Base-by-base conservation (phyloP, 2,888 invertebrate species). In the Adelognathus sp. region DNA sequence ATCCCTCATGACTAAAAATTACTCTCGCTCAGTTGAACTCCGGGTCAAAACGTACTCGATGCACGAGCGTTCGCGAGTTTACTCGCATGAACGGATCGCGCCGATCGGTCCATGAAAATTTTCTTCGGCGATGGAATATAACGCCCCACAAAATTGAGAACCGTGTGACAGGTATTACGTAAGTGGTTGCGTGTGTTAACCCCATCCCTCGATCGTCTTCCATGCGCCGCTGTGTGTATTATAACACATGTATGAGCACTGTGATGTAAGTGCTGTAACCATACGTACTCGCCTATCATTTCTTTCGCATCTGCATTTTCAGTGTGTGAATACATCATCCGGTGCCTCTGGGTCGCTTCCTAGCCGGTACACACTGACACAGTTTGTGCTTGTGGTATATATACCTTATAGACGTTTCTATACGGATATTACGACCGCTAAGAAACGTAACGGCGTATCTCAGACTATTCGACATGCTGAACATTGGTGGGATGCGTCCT, bases 111-210 rank as follows among this genome's bases (percentile, higher is more conserved):
- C 60, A 71, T 71, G 70, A 36, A 71, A 52, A 71, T 71, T 71
- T 52, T 58, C 11, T 50, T 5, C 9, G 29, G n/a, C 31, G 29
- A 29, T 54, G 14, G 21, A 24, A 31, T 64, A 58, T 52, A 67
- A 46, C 4, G 21, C 60, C 60, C 18, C 21, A 54, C 64, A 36
- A 60, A 78, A 82, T 84, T 83, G 81, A 84, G 81, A 84, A 83
- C 80, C 85, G 60, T 63, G 76, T 71, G 79, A 77, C 86, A 85
- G 84, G 83, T 86, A 86, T 87, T 83, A 76, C 85, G 80, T 86
- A 87, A 85, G 83, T 83, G 81, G 74, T 81, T 80, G 74, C 72
- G 77, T 79, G 78, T 54, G 73, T 33, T 56, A 63, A 70, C 54
- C 69, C 76, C 70, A 46, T 76, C 46, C 56, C 24, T 63, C 41